Conservation (phyloP, 2,113 vertebrate genomes). For the Cryptoleucopteryx plumbea region DNA sequence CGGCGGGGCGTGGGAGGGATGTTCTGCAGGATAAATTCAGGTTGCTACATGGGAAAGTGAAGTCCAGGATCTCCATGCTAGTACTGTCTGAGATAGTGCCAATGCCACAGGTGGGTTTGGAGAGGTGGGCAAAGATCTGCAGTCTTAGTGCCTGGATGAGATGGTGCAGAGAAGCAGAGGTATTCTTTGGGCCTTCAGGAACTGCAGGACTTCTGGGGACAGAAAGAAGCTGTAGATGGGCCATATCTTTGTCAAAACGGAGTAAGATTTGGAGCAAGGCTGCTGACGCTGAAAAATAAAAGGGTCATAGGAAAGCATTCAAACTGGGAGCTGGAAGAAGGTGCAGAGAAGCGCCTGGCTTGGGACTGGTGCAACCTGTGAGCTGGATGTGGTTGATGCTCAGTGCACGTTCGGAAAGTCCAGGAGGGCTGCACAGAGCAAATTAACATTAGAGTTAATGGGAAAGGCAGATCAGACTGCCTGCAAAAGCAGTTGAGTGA, state of each 20-base stretch:
- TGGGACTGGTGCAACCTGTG: not conserved
- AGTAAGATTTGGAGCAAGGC: not conserved
- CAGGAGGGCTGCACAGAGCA: not conserved
- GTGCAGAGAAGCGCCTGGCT: not conserved
- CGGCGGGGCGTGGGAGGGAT: rapidly evolving
- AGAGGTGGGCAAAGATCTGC: not conserved
- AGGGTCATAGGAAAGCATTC: not conserved
- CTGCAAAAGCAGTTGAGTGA: not conserved
- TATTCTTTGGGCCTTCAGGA: not conserved
- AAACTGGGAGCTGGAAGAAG: not conserved
- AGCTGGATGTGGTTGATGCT: not conserved
- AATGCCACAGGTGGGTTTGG: not conserved
- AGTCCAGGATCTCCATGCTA: not conserved
- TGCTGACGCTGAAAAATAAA: not conserved
- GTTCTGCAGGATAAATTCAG: not conserved
- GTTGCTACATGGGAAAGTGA: not conserved
- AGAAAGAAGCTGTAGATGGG: not conserved
- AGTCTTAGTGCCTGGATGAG: not conserved
- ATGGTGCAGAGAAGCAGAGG: not conserved
- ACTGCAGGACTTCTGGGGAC: not conserved
- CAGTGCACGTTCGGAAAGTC: not conserved
- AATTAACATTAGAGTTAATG: not conserved
- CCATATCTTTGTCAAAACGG: not conserved
- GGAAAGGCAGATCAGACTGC: not conserved
- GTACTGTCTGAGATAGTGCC: not conserved